phyloP scores from a whole-genome alignment of 1,140 invertebrate genomes.

The Nautilus pompilius region DNA sequence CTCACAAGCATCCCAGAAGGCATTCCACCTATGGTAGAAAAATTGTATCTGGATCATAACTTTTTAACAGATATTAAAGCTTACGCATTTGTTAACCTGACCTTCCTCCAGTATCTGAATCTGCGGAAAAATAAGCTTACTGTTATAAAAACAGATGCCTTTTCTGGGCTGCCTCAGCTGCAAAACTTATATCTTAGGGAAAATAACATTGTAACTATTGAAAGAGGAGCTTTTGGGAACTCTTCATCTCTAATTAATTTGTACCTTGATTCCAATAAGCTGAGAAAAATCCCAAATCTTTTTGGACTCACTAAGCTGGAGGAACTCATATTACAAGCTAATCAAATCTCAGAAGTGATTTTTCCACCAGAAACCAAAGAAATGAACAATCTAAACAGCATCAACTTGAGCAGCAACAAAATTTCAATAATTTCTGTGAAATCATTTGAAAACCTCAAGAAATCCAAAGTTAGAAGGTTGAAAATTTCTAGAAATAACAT shows the following conservation, averaged over 20 bases:
- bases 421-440: constrained; percentile 18
- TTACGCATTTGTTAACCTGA: background rate
- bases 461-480: constrained; percentile 15
- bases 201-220: constrained; percentile 17
- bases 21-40: constrained; percentile 24
- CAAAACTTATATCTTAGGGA: constrained; percentile 16
- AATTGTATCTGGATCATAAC: constrained; percentile 29
- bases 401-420: constrained; percentile 21
- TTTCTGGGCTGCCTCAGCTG: constrained; percentile 17
- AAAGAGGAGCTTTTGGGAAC: constrained; percentile 13
- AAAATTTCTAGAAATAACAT: constrained; percentile 26
- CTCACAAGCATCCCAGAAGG: constrained; percentile 17
- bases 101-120: background rate
- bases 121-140: constrained; percentile 7
- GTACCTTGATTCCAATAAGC: constrained; percentile 18
- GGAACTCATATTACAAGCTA: constrained; percentile 18
- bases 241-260: constrained; percentile 10
- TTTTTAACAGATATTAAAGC: constrained; percentile 10
- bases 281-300: too few relatives aligned
- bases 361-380: too few relatives aligned
- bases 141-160: background rate
- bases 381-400: constrained; percentile 7
- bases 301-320: constrained; percentile 13
- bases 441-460: constrained; percentile 19
- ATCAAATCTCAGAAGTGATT: too few relatives aligned